Base-by-base conservation (phyloP, 2,797 vertebrate genomes). In the Danio jaintianensis region DNA sequence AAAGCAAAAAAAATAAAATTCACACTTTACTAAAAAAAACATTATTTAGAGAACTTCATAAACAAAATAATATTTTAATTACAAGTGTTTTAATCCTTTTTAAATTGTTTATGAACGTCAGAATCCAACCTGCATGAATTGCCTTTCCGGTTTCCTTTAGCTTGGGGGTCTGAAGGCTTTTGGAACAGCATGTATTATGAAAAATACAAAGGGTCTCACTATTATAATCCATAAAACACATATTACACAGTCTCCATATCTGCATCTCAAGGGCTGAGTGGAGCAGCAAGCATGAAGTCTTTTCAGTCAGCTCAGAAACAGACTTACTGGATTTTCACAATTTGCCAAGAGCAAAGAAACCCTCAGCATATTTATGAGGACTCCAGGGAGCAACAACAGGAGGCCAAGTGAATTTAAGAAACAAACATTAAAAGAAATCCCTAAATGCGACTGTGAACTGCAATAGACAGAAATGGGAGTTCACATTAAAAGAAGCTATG, bases 351-450 rank as follows among this genome's bases (percentile, higher is more conserved):
- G 86, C 78, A 58, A 78, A 78, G 53, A 72, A 69, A 79, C 62
- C 74, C 68, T 82, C 29, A 18, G 63, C 3, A 18, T 45, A 71
- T 75, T 52, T 80, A 71, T 69, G 53, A 75, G 63, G 52, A 40
- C 79, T 77, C 69, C 18, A 15, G 71, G 52, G 75, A 79, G 29
- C 22, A 50, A 16, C 48, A 80, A 36, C 38, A 7, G 45, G 52
- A 82, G 71, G 61, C 53, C 20, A 63, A 76, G 38, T 71, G 47
- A 78, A 78, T 78, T 78, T 63, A 75, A 83, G 29, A 83, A 83
- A 82, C 70, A 61, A 72, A 80, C 69, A 76, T 82, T n/a, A 50
- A 75, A 85, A 79, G 38, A 75, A 78, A 85, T 66, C 62, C 43
- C 63, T 62, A 43, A 75, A 71, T n/a, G 69, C 40, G 47, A 64